phyloP scores from a whole-genome alignment of 2,888 invertebrate species.

The Scaptomyza caliginosa region DNA sequence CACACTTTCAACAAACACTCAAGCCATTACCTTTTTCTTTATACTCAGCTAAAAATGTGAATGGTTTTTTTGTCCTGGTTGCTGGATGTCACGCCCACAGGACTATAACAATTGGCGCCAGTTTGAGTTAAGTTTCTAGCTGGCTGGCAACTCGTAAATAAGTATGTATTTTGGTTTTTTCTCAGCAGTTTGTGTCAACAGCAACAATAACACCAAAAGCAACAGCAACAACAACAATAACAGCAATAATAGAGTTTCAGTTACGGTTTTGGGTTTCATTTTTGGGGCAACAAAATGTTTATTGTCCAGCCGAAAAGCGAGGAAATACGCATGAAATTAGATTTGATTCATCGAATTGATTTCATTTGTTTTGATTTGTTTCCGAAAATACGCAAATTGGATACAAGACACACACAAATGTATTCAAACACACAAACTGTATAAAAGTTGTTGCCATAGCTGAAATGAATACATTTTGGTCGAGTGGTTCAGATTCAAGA shows the following conservation, averaged over 20 bases:
- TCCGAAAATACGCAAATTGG: slow-evolving; percentile 77
- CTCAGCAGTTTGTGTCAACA: slow-evolving; percentile 21
- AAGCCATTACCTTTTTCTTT: slow-evolving; percentile 9
- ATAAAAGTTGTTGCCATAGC: slow-evolving; percentile 32
- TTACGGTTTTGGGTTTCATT: slow-evolving; percentile 48
- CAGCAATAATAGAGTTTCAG: slow-evolving; percentile 22
- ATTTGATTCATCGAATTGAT: slow-evolving; percentile 77
- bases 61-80: slow-evolving; percentile 19
- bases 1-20: slow-evolving; percentile 1
- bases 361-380: slow-evolving; percentile 77
- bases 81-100: slow-evolving; percentile 35
- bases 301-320: slow-evolving; percentile 70
- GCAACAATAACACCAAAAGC: no score
- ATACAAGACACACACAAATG: slow-evolving; percentile 54
- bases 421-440: slow-evolving; percentile 13
- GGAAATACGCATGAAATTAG: slow-evolving; percentile 76
- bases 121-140: slow-evolving; percentile 40
- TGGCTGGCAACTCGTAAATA: slow-evolving; percentile 55
- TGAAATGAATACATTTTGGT: slow-evolving; percentile 74
- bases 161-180: slow-evolving; percentile 39
- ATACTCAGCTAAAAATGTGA: slow-evolving; percentile 22
- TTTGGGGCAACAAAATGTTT: slow-evolving; percentile 52
- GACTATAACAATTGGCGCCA: slow-evolving; percentile 52
- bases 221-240: slow-evolving; percentile 3
- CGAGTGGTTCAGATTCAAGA: slow-evolving; percentile 55